phyloP scores from a whole-genome alignment of 2,797 vertebrate species.

The Potorous gilbertii region DNA sequence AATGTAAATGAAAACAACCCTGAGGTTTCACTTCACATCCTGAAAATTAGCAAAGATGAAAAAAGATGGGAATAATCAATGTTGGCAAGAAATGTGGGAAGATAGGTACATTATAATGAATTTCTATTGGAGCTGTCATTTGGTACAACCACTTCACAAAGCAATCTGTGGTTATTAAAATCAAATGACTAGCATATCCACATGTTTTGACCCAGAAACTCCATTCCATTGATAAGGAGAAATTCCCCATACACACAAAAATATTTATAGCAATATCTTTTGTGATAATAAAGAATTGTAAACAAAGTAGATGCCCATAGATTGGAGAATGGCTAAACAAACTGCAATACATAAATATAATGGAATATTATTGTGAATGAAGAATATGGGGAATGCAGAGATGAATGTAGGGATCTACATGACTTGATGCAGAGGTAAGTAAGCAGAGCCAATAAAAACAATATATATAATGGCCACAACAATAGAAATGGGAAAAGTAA shows the following conservation, averaged over 20 bases:
- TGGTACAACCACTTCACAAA: neutral
- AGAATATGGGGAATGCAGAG: neutral
- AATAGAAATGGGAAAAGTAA: neutral
- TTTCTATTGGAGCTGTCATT: neutral
- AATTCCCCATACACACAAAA: neutral
- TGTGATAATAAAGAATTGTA: neutral
- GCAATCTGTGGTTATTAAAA: neutral
- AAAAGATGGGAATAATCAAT: neutral
- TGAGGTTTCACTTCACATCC: neutral
- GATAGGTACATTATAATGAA: neutral
- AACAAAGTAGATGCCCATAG: neutral
- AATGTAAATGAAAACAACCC: neutral
- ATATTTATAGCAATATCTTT: neutral
- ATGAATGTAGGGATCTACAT: neutral
- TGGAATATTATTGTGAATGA: neutral
- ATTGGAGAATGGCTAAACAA: neutral
- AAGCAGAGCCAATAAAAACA: neutral
- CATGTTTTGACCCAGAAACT: neutral
- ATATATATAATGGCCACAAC: neutral
- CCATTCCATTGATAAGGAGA: neutral
- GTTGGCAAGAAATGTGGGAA: neutral
- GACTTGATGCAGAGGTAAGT: neutral
- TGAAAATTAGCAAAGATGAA: neutral
- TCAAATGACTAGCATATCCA: neutral
- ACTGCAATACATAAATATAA: neutral